phyloP scores from a whole-genome alignment of 2,113 vertebrate genomes.

The Haemorhous mexicanus region DNA sequence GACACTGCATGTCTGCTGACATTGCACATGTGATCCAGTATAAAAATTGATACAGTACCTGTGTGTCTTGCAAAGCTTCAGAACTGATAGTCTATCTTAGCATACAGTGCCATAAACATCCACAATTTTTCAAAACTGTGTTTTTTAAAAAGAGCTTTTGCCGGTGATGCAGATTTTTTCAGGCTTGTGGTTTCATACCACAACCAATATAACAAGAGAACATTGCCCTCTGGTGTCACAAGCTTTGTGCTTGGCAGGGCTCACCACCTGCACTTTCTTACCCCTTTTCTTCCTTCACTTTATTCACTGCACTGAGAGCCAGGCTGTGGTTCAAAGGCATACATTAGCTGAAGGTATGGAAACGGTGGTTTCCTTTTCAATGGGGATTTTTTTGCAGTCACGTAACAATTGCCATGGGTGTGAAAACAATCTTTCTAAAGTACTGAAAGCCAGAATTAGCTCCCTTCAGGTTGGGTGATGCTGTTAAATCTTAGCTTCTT shows the following conservation, averaged over 20 bases:
- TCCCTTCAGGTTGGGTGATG: background rate
- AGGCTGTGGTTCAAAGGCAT: background rate
- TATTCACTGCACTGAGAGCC: background rate
- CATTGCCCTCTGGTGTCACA: conserved; percentile 68
- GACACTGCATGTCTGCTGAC: background rate
- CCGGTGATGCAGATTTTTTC: background rate
- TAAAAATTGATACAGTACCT: background rate
- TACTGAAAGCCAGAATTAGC: background rate
- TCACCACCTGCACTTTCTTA: background rate
- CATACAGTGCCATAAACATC: background rate
- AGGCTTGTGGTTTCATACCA: background rate
- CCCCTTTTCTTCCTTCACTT: background rate
- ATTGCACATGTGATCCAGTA: background rate
- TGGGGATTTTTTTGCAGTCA: background rate
- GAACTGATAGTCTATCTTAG: background rate
- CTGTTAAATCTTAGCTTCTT: background rate
- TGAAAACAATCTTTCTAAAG: background rate
- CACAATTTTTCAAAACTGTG: background rate
- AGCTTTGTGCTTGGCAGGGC: background rate
- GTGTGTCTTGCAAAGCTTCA: background rate
- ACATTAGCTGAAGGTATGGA: background rate
- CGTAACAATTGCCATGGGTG: background rate
- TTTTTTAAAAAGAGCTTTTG: background rate
- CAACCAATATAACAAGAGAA: conserved; percentile 24
- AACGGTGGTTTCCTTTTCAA: background rate